Conservation (phyloP, 2,797 vertebrate species). For the Coregonus sp. region DNA sequence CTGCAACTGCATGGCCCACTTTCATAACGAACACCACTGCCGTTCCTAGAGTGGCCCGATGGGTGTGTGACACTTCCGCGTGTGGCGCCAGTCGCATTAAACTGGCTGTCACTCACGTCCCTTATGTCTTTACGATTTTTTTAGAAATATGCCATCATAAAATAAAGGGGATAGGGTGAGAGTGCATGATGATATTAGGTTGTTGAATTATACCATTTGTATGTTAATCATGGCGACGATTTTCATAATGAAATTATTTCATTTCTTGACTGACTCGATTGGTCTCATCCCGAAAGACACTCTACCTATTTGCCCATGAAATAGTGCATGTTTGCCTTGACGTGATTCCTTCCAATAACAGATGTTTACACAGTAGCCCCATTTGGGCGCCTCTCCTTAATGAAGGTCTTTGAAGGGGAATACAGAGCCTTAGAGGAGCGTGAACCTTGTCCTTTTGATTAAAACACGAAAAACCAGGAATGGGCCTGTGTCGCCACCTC, state of each 20-base stretch:
- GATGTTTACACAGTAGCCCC: conserved; percentile 60
- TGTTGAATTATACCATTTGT: conserved; percentile 45
- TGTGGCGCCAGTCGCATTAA: conserved; percentile 43
- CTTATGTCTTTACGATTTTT: conserved; percentile 37
- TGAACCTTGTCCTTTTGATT: conserved; percentile 38
- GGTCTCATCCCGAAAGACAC: conserved; percentile 62
- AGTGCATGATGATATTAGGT: background rate
- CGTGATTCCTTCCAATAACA: conserved; percentile 56
- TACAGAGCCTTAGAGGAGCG: conserved; percentile 44
- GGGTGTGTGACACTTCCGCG: conserved; percentile 37
- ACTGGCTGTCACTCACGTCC: conserved; percentile 55
- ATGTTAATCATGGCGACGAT: conserved; percentile 44
- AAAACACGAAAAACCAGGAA: conserved; percentile 23
- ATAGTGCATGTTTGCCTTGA: conserved; percentile 50
- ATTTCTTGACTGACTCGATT: conserved; percentile 41
- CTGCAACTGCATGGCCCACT: no score
- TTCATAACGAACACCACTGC: background rate
- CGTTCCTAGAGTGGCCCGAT: conserved; percentile 21
- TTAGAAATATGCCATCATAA: conserved; percentile 54
- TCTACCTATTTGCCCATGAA: conserved; percentile 53
- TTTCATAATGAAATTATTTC: conserved; percentile 62
- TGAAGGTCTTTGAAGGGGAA: conserved; percentile 72
- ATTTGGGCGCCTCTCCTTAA: conserved; percentile 50
- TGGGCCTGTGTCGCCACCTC: background rate
- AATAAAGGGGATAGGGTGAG: conserved; percentile 12